Evolutionary conservation across 2,888 invertebrate species (phyloP).

Genomic region (Metallyticus violacea): DNA sequence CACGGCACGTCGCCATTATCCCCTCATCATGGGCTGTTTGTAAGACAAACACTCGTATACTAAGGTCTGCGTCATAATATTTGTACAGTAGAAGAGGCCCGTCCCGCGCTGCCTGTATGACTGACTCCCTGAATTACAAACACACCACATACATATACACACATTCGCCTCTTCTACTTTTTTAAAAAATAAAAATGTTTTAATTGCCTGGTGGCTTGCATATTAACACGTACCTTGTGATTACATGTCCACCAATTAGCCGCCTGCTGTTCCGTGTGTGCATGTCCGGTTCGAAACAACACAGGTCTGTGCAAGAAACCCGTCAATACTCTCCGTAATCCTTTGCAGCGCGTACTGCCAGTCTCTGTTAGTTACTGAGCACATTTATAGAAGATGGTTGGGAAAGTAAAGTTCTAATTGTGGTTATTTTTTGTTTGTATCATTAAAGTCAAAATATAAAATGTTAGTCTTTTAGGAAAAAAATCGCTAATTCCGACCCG

Average conservation of each 20-base stretch:
- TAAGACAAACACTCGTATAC: conserved; percentile 10
- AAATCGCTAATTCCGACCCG: too few species aligned
- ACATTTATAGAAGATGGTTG: too few species aligned
- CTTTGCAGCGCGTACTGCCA: not conserved
- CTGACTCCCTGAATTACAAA: conserved; percentile 5
- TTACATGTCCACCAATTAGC: not conserved
- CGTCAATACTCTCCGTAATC: too few species aligned
- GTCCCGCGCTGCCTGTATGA: not conserved
- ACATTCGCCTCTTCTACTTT: not conserved
- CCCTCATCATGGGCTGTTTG: conserved; percentile 2
- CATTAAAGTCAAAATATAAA: too few species aligned
- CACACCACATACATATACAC: not conserved
- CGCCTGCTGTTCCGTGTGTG: not conserved
- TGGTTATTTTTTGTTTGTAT: too few species aligned
- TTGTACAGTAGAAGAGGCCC: not conserved
- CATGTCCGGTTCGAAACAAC: not conserved
- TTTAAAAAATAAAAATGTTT: not conserved
- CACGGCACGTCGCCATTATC: conserved; percentile 6
- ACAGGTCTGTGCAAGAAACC: not conserved
- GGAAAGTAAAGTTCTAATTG: too few species aligned
- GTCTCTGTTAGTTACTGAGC: too few species aligned
- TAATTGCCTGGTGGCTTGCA: conserved; percentile 3
- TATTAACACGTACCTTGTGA: conserved; percentile 3
- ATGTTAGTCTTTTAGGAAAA: too few species aligned
- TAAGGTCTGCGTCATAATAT: conserved; percentile 12